Percentiles rank a stretch among this genome's conserved stretches.
phyloP scores from a whole-genome alignment of 2,797 vertebrate genomes.

The Anguilla anguilla region DNA sequence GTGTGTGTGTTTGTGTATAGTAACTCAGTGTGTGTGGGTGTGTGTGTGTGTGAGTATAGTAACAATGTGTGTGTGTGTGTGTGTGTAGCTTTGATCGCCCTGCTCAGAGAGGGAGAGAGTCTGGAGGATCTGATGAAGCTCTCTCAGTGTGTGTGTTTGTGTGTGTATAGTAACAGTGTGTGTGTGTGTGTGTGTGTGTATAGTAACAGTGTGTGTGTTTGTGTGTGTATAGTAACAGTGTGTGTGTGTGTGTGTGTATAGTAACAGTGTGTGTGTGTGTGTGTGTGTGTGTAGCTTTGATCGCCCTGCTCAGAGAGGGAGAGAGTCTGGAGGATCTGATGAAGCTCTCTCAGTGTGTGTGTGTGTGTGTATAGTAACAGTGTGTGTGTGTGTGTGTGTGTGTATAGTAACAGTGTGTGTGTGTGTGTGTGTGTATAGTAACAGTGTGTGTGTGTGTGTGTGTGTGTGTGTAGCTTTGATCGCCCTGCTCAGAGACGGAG shows the following conservation, averaged over 20 bases:
- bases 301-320: slow-evolving; percentile 89
- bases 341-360: slow-evolving; percentile 81
- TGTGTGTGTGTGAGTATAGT: no score
- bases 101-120: no score
- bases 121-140: no score
- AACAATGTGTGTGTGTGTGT: no score
- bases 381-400: slow-evolving; percentile 47
- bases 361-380: slow-evolving; percentile 32
- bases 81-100: no score
- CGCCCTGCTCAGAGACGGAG: no score
- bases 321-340: slow-evolving; percentile 95
- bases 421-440: not conserved
- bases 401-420: slow-evolving; percentile 8
- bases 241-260: slow-evolving; percentile 58
- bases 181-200: slow-evolving; percentile 37
- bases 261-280: slow-evolving; percentile 61
- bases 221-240: slow-evolving; percentile 45
- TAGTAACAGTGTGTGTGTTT: not conserved
- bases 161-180: slow-evolving; percentile 44
- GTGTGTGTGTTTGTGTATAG: no score
- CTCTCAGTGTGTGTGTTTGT: no score
- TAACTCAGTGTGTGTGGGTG: no score
- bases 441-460: slow-evolving; percentile 20
- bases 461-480: slow-evolving; percentile 23
- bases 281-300: slow-evolving; percentile 80